A percentile compares a stretch with the other conserved stretches of the same genome.
Evolutionary conservation across 2,797 vertebrate species (phyloP).

Genomic region (Cygnus olor): DNA sequence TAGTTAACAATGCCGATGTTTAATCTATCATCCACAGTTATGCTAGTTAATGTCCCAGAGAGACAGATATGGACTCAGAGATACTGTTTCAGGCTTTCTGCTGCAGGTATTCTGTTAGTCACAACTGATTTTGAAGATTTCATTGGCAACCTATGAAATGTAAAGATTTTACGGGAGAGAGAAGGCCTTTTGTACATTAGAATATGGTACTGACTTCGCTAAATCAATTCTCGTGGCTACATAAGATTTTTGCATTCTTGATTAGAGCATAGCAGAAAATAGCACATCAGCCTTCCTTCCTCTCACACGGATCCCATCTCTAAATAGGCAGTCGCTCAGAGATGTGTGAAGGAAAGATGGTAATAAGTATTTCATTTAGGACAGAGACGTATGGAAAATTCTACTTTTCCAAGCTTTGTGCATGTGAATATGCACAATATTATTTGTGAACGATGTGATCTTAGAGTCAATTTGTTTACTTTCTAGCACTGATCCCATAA

Average conservation of each 20-base stretch:
- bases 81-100: not conserved
- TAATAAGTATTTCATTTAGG: not conserved
- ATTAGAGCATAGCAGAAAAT: not conserved
- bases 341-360: not conserved
- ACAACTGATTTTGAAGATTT: not conserved
- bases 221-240: not conserved
- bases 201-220: not conserved
- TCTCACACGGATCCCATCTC: fast-evolving
- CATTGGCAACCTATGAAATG: not conserved
- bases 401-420: not conserved
- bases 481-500: not conserved
- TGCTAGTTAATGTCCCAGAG: not conserved
- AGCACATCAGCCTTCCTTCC: not conserved
- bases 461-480: conserved; percentile 26
- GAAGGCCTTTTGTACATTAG: not conserved
- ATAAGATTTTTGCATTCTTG: not conserved
- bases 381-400: not conserved
- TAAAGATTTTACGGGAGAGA: not conserved
- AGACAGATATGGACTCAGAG: not conserved
- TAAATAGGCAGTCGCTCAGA: not conserved
- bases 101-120: not conserved
- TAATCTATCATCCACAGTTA: not conserved
- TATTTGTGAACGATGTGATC: not conserved
- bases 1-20: not conserved
- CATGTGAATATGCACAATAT: not conserved